These are phyloP conservation scores for Latheticus oryzae DNA, from an alignment of 2,888 invertebrate genomes.

Conservation along the genomic window DNA sequence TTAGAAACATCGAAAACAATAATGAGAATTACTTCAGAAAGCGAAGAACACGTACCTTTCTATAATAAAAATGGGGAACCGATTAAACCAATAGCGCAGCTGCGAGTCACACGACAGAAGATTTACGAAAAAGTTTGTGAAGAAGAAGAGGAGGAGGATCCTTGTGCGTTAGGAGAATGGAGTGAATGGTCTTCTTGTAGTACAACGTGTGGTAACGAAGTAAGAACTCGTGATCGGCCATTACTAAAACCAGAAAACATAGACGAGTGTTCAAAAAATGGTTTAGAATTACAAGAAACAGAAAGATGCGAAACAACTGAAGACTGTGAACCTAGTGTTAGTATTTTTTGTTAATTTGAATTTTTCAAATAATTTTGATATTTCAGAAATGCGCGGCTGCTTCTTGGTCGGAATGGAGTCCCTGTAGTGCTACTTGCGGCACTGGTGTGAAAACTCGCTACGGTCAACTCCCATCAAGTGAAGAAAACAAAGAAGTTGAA, in stretches of 20 bases:
- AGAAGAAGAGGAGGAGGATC: slow-evolving; percentile 61
- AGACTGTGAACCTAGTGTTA: slow-evolving; percentile 50
- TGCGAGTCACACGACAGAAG: slow-evolving; percentile 81
- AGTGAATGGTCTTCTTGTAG: slow-evolving; percentile 80
- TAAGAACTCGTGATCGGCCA: slow-evolving; percentile 73
- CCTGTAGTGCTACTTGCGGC: slow-evolving; percentile 81
- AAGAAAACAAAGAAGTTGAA: slow-evolving; percentile 42
- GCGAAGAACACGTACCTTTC: slow-evolving; percentile 89
- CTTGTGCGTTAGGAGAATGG: slow-evolving; percentile 78
- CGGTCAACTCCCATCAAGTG: slow-evolving; percentile 55
- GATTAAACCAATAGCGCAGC: slow-evolving; percentile 88
- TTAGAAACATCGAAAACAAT: too few relatives aligned
- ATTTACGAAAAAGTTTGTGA: slow-evolving; percentile 82
- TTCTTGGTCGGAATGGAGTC: slow-evolving; percentile 82
- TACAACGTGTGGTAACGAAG: slow-evolving; percentile 73
- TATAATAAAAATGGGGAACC: slow-evolving; percentile 78
- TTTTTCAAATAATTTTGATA: slow-evolving; percentile 20
- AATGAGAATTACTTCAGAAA: slow-evolving; percentile 85
- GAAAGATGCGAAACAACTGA: slow-evolving; percentile 61
- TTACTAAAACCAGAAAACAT: slow-evolving; percentile 69
- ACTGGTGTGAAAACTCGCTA: slow-evolving; percentile 73
- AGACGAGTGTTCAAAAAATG: slow-evolving; percentile 69
- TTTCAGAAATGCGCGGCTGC: slow-evolving; percentile 68
- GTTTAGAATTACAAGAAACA: slow-evolving; percentile 61
- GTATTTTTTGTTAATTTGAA: too few relatives aligned